phyloP scores from a whole-genome alignment of 2,113 vertebrate genomes.

The Leptobrachium leishanense region DNA sequence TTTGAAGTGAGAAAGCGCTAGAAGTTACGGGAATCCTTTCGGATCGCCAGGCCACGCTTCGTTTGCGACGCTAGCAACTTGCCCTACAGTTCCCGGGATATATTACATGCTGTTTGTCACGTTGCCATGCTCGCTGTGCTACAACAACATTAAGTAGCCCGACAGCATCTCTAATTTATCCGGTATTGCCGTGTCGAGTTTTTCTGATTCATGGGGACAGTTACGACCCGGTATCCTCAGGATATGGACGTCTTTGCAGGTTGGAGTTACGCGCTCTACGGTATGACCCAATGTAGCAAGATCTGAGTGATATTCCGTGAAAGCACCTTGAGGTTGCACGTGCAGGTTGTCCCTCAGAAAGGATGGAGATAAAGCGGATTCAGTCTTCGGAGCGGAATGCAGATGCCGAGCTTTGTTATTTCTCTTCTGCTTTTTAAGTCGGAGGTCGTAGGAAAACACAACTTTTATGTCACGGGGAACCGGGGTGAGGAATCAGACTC shows the following conservation, averaged over 20 bases:
- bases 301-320: neutral
- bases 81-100: conserved; percentile 22
- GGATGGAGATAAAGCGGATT: too few relatives aligned
- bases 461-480: conserved; percentile 1
- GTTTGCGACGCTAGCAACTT: conserved; percentile 22
- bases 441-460: neutral
- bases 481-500: conserved; percentile 10
- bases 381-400: too few relatives aligned
- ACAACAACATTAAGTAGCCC: conserved; percentile 9
- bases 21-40: conserved; percentile 27
- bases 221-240: conserved; percentile 1
- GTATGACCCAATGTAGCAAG: neutral
- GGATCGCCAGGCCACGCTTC: conserved; percentile 31
- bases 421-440: neutral
- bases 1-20: conserved; percentile 20
- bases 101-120: conserved; percentile 9
- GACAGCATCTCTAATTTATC: conserved; percentile 13
- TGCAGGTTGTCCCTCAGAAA: too few relatives aligned
- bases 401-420: too few relatives aligned
- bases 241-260: neutral
- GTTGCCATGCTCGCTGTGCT: neutral
- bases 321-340: too few relatives aligned
- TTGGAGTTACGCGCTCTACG: neutral
- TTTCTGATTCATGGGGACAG: conserved; percentile 14
- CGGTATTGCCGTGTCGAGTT: neutral